A percentile compares a stretch with the other conserved stretches of the same genome.
These are phyloP conservation scores for Patella vulgata DNA, from an alignment of 1,140 invertebrate species.

Conservation along the genomic window DNA sequence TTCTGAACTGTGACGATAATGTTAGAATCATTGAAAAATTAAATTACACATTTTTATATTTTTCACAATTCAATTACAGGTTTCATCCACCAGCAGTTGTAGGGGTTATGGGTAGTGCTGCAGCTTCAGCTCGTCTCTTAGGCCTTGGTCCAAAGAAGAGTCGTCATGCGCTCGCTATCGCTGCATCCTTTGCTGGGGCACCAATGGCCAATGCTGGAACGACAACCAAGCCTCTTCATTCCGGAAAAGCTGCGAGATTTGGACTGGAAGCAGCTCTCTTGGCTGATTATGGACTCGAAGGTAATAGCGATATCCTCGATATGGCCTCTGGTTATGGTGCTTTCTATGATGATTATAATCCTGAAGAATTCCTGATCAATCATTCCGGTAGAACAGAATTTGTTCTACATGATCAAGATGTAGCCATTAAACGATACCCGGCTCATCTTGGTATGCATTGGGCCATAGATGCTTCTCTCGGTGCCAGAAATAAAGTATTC, in stretches of 20 bases:
- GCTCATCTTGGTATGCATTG: slow-evolving; percentile 58
- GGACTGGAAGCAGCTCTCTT: slow-evolving; percentile 53
- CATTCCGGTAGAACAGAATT: slow-evolving; percentile 20
- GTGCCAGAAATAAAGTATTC: slow-evolving; percentile 21
- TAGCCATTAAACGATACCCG: slow-evolving; percentile 53
- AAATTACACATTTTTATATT: no score
- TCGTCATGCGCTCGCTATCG: slow-evolving; percentile 49
- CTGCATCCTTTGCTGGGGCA: slow-evolving; percentile 54
- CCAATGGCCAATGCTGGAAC: slow-evolving; percentile 61
- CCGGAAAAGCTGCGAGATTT: slow-evolving; percentile 52
- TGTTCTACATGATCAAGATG: slow-evolving; percentile 47
- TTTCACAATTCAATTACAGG: slow-evolving; percentile 30
- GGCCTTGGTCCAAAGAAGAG: slow-evolving; percentile 37
- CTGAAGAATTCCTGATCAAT: slow-evolving; percentile 28
- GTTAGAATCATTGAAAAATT: no score
- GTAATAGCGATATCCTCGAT: slow-evolving; percentile 52
- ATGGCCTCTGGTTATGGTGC: slow-evolving; percentile 49
- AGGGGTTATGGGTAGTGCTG: slow-evolving; percentile 56
- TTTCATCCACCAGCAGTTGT: slow-evolving; percentile 57
- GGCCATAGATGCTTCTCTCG: slow-evolving; percentile 51
- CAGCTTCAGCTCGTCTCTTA: slow-evolving; percentile 46
- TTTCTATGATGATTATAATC: slow-evolving; percentile 52
- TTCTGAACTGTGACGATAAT: no score
- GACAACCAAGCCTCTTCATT: slow-evolving; percentile 52
- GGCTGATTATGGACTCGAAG: slow-evolving; percentile 46